Evolutionary conservation across 2,113 vertebrate species (phyloP).

Genomic region (Oreotragus oreotragus): DNA sequence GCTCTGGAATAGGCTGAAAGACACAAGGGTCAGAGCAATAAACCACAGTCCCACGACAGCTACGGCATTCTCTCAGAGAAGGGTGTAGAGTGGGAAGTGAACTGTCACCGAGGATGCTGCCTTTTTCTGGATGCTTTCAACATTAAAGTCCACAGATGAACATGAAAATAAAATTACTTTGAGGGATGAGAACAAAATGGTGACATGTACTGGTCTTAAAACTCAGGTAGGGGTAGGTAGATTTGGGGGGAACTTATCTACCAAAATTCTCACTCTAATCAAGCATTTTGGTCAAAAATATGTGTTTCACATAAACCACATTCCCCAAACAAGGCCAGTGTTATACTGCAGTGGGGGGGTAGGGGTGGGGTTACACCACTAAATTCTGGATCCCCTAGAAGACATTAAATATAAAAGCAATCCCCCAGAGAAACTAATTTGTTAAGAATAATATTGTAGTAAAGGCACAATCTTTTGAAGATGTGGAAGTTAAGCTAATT

Average conservation of each 20-base stretch:
- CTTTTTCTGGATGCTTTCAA: background rate
- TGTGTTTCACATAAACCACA: background rate
- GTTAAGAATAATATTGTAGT: background rate
- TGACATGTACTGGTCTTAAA: background rate
- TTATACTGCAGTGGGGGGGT: fast-evolving
- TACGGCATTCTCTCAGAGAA: background rate
- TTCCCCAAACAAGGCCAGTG: background rate
- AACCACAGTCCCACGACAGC: background rate
- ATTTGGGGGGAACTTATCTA: background rate
- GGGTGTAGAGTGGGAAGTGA: background rate
- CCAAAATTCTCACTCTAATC: background rate
- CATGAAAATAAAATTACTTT: background rate
- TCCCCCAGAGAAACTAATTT: background rate
- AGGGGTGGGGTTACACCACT: background rate
- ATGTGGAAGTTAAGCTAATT: background rate
- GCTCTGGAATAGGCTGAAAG: constrained; percentile 90
- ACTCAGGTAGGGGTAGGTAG: background rate
- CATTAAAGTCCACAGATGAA: background rate
- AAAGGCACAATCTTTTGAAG: background rate
- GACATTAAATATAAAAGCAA: background rate
- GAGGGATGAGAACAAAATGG: background rate
- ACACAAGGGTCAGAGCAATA: constrained; percentile 52
- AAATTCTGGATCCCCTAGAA: background rate
- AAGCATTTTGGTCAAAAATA: background rate
- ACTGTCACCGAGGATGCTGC: background rate